Conservation (phyloP, 2,113 vertebrate genomes). For the Lepus timidus region DNA sequence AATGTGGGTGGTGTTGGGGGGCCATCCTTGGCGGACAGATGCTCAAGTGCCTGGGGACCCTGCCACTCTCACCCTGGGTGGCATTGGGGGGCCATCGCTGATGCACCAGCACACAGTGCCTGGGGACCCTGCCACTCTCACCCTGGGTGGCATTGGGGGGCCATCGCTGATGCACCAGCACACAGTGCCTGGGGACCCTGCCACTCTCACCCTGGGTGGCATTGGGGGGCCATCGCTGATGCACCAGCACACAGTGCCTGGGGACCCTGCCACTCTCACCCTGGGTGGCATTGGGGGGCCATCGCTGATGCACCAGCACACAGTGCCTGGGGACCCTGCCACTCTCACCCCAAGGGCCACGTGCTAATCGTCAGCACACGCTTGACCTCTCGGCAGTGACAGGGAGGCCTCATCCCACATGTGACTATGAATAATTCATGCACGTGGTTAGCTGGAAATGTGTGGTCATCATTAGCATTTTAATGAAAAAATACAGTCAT, state of each 20-base stretch:
- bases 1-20: not conserved
- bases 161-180: not conserved
- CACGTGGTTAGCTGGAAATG: constrained; percentile 82
- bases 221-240: not conserved
- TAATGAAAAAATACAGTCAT: constrained; percentile 85
- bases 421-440: constrained; percentile 87
- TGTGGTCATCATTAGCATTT: constrained; percentile 88
- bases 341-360: not conserved
- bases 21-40: not conserved
- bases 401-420: constrained; percentile 70
- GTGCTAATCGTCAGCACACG: not conserved
- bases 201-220: not conserved
- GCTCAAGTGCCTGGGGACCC: not conserved
- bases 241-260: not conserved
- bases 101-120: not conserved
- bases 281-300: not conserved
- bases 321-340: not conserved
- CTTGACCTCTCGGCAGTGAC: not conserved
- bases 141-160: not conserved
- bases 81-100: not conserved
- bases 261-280: not conserved
- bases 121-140: not conserved
- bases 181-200: not conserved
- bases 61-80: not conserved
- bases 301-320: not conserved